Percentiles rank a stretch among this genome's conserved stretches.
Evolutionary conservation across 2,888 invertebrate species (phyloP).

Genomic region (Kryphioiulus occultus): DNA sequence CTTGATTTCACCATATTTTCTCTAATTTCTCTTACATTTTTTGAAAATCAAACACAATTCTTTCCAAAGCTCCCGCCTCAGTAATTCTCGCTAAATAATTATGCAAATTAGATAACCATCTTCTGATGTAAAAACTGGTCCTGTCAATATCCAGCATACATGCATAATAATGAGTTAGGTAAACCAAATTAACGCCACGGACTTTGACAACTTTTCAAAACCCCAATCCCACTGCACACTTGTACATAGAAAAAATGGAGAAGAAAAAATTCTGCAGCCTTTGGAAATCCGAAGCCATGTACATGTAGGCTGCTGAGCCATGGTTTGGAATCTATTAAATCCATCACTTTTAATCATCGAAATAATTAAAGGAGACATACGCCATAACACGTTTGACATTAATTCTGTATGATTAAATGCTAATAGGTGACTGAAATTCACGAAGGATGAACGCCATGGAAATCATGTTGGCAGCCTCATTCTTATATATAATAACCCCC

Average conservation of each 20-base stretch:
- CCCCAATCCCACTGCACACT: neutral
- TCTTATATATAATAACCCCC: neutral
- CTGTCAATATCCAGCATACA: neutral
- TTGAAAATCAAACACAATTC: too few species aligned
- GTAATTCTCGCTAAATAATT: neutral
- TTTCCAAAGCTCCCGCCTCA: too few species aligned
- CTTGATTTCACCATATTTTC: too few species aligned
- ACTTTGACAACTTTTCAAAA: neutral
- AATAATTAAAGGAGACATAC: constrained; percentile 12
- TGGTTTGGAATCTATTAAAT: constrained; percentile 28
- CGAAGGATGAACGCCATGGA: neutral
- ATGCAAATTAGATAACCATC: neutral
- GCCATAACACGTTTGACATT: constrained; percentile 35
- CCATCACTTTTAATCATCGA: constrained; percentile 12
- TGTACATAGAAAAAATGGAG: neutral
- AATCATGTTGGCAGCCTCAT: neutral
- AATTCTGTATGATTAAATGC: constrained; percentile 8
- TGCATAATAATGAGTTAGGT: neutral
- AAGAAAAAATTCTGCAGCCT: neutral
- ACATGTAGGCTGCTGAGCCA: neutral
- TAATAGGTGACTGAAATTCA: constrained; percentile 18
- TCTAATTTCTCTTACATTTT: too few species aligned
- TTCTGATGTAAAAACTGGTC: neutral
- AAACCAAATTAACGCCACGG: neutral
- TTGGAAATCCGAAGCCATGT: neutral